These are phyloP conservation scores for Embidobia sp. DNA, from an alignment of 2,888 invertebrate genomes.

Conservation along the genomic window DNA sequence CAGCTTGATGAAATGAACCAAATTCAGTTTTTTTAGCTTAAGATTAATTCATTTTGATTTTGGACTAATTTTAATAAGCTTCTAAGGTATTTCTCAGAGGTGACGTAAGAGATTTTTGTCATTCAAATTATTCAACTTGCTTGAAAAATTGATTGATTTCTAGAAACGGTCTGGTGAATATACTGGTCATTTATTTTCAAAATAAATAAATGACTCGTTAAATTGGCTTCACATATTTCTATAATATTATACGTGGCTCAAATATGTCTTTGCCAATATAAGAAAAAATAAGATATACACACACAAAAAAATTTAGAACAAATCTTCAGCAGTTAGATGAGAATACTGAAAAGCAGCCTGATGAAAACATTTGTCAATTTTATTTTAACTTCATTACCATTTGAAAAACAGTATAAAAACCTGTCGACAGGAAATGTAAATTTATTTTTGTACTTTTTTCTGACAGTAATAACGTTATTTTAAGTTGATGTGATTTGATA, in stretches of 20 bases:
- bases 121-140: constrained; percentile 28
- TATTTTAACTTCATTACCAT: constrained; percentile 37
- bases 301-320: background rate
- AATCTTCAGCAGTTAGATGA: constrained; percentile 11
- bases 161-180: constrained; percentile 22
- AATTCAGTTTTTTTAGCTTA: constrained; percentile 29
- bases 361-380: constrained; percentile 41
- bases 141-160: constrained; percentile 47
- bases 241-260: no score
- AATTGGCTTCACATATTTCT: constrained; percentile 1
- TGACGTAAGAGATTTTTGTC: constrained; percentile 35
- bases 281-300: no score
- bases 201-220: constrained; percentile 23
- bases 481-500: constrained; percentile 6
- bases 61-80: constrained; percentile 48
- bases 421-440: constrained; percentile 28
- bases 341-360: constrained; percentile 23
- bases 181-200: constrained; percentile 20
- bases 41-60: constrained; percentile 41
- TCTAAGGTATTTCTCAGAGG: constrained; percentile 22
- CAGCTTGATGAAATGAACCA: constrained; percentile 24
- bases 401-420: constrained; percentile 21
- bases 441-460: constrained; percentile 13
- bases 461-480: background rate
- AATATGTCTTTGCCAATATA: no score